Evolutionary conservation across 2,113 vertebrate genomes (phyloP), one percentile per base, ranked within the genome.

Genomic region (Eleginops maclovinus): DNA sequence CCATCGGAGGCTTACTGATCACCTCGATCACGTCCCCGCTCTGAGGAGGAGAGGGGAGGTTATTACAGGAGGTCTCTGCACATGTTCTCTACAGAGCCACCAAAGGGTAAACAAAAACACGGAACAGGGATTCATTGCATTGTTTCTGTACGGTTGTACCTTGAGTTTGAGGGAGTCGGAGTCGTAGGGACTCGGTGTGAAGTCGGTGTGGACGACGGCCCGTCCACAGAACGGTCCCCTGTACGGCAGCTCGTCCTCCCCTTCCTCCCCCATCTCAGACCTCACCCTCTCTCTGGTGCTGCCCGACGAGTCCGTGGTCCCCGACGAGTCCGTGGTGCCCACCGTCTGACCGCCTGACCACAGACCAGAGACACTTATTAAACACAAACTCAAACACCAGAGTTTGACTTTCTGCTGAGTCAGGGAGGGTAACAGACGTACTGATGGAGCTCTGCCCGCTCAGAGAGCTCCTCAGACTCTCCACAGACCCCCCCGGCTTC

Each of bases 361-460:
- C 47, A 62, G 73, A 83, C 54, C 67, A 64, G 14, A 71, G 49
- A 10, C 17, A 15, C 63, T 70, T 61, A 24, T 55, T 6, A 2
- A 36, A n/a, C 54, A 49, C 11, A 10, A 55, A 31, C 28, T 4
- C 28, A 31, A 31, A 31, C 28, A 31, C 28, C 28, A 31, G 28
- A 28, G 2, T 2, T 28, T 2, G 28, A 28, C 28, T 28, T 31
- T 31, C 28, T 31, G 28, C 28, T 31, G 28, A 31, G 3, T 4
- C 28, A 31, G 28, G 5, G 28, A 31, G 28, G 28, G 5, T 31
- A 31, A 31, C 3, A 3, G 70, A 96, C 97, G 92, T 93, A 99
- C 98, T 98, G 96, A 98, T 98, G 24, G 97, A 99, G 81, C 98
- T 99, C 83, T 99, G 98, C 55, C 97, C 97, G 0, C 98, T 99